Conservation (phyloP, 2,888 invertebrate species). For the Diaphora mendica region DNA sequence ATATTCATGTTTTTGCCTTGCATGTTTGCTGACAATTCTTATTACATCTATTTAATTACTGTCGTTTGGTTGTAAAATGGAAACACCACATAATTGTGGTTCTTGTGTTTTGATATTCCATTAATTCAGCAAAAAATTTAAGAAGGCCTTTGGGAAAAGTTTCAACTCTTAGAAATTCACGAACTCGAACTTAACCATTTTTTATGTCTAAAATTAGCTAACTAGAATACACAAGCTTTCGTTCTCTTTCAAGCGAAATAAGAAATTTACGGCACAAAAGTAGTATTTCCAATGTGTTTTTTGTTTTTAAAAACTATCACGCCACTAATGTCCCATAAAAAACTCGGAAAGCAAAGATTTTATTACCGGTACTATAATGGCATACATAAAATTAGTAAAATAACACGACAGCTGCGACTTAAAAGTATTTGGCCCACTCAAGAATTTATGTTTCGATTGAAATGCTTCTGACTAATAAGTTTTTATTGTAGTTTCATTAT, state of each 20-base stretch:
- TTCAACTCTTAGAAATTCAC: neutral
- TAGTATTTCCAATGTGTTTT: neutral
- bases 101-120: too few species aligned
- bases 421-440: neutral
- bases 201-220: neutral
- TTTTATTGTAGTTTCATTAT: constrained; percentile 6
- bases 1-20: too few species aligned
- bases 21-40: too few species aligned
- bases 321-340: constrained; percentile 10
- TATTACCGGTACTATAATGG: constrained; percentile 5
- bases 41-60: too few species aligned
- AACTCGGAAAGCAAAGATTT: neutral
- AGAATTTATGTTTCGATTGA: constrained; percentile 7
- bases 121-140: neutral
- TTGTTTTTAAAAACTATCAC: constrained; percentile 2
- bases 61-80: too few species aligned
- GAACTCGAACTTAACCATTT: neutral
- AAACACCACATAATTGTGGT: too few species aligned
- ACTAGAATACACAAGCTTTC: neutral
- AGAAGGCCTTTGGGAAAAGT: neutral
- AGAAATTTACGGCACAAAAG: neutral
- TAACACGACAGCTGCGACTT: constrained; percentile 14
- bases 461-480: neutral
- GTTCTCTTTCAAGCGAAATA: neutral
- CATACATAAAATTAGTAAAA: constrained; percentile 11